Conservation (phyloP, 1,140 invertebrate species). For the Artemia franciscana region DNA sequence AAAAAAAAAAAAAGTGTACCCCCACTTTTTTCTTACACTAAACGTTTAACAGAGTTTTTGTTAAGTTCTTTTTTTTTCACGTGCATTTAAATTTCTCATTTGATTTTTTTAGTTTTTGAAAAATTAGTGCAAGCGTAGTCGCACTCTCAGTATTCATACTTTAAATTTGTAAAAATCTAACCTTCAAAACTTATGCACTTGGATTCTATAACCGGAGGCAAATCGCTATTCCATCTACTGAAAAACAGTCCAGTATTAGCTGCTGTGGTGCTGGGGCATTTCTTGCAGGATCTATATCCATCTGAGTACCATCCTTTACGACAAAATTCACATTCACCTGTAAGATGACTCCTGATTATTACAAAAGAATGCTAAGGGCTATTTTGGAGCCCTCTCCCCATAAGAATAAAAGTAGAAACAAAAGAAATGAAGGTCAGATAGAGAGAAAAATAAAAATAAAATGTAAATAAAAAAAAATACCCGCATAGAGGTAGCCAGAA, state of each 20-base stretch:
- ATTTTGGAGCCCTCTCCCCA: no score
- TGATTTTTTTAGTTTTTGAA: constrained; percentile 1
- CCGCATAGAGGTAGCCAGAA: no score
- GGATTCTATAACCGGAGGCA: constrained; percentile 26
- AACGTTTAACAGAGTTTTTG: neutral
- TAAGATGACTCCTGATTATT: constrained; percentile 10
- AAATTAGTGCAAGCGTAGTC: constrained; percentile 1
- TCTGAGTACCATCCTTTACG: constrained; percentile 14
- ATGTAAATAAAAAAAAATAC: no score
- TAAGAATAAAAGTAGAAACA: no score
- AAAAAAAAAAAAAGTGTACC: constrained; percentile 1
- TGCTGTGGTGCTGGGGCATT: constrained; percentile 27
- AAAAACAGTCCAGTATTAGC: constrained; percentile 28
- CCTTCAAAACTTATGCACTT: constrained; percentile 24
- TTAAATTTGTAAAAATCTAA: no score
- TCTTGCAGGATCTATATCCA: constrained; percentile 20
- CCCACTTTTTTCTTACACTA: neutral
- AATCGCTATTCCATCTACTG: constrained; percentile 25
- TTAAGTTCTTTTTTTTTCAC: neutral
- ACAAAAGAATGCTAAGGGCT: no score
- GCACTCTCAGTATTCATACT: no score
- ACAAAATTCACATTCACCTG: constrained; percentile 16
- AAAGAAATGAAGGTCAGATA: no score
- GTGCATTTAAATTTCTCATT: neutral
- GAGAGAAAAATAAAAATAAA: no score